Conservation (phyloP, 2,113 vertebrate species). For the Indicator indicator region DNA sequence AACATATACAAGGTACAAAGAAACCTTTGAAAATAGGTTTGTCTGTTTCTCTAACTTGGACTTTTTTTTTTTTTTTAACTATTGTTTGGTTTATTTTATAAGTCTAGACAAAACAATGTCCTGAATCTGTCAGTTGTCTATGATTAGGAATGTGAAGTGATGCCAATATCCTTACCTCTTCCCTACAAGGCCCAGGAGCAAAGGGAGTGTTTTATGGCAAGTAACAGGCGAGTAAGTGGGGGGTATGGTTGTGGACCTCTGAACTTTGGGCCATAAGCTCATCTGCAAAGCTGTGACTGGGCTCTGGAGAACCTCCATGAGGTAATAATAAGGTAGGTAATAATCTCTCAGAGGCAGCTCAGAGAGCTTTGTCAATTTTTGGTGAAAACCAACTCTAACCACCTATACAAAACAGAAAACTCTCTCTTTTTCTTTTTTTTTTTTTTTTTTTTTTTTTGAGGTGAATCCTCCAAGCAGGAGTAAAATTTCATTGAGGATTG, state of each 20-base stretch:
- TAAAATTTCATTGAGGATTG: neutral
- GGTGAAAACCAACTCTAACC: too few species aligned
- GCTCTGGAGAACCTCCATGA: neutral
- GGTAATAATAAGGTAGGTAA: neutral
- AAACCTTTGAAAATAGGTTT: neutral
- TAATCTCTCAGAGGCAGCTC: neutral
- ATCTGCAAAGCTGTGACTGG: neutral
- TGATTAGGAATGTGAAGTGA: neutral
- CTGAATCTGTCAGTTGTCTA: neutral
- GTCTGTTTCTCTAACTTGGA: neutral
- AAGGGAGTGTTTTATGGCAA: neutral
- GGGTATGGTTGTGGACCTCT: neutral
- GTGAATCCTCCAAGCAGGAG: neutral
- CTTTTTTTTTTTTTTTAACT: neutral
- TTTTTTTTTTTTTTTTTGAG: neutral
- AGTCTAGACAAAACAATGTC: neutral
- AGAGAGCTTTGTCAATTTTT: neutral
- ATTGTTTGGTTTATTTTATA: neutral
- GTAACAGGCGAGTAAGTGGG: rapidly evolving
- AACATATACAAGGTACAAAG: neutral
- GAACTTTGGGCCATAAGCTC: neutral
- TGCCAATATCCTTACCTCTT: neutral
- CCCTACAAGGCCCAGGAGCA: neutral
- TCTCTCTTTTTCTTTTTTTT: neutral
- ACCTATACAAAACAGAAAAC: too few species aligned